Evolutionary conservation across 2,888 invertebrate genomes (phyloP).

Genomic region (Belgica antarctica): DNA sequence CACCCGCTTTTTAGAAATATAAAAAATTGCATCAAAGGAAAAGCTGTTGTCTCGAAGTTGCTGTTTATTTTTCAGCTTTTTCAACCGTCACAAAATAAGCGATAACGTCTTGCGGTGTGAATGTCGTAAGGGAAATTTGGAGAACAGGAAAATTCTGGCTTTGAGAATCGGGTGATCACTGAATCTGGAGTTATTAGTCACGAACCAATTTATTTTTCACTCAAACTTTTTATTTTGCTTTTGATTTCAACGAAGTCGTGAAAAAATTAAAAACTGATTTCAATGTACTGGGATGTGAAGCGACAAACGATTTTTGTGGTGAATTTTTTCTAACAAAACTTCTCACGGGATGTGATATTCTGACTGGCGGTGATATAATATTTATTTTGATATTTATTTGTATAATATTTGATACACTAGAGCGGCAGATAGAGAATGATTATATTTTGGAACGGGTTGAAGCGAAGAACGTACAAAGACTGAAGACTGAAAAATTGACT

Average conservation of each 20-base stretch:
- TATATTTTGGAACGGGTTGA: conserved; percentile 44
- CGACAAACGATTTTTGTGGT: not conserved
- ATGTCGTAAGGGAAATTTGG: conserved; percentile 9
- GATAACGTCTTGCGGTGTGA: no score
- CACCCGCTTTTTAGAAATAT: conserved; percentile 6
- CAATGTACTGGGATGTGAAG: no score
- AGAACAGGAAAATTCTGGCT: not conserved
- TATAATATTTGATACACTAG: conserved; percentile 39
- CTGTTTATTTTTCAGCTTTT: not conserved
- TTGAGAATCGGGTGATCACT: not conserved
- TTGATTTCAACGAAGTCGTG: not conserved
- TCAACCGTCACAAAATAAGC: not conserved
- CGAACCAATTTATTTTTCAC: conserved; percentile 20
- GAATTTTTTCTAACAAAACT: conserved; percentile 10
- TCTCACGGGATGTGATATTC: not conserved
- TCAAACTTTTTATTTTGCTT: conserved; percentile 1
- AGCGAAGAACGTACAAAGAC: conserved; percentile 44
- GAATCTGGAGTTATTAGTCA: not conserved
- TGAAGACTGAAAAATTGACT: conserved; percentile 44
- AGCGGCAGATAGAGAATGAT: conserved; percentile 44
- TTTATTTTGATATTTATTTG: conserved; percentile 27
- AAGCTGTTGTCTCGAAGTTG: not conserved
- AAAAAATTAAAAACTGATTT: no score
- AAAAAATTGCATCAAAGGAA: conserved; percentile 4
- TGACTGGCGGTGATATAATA: conserved; percentile 17